Base-by-base conservation (phyloP, 2,797 vertebrate species). In the Pseudochromis fuscus region DNA sequence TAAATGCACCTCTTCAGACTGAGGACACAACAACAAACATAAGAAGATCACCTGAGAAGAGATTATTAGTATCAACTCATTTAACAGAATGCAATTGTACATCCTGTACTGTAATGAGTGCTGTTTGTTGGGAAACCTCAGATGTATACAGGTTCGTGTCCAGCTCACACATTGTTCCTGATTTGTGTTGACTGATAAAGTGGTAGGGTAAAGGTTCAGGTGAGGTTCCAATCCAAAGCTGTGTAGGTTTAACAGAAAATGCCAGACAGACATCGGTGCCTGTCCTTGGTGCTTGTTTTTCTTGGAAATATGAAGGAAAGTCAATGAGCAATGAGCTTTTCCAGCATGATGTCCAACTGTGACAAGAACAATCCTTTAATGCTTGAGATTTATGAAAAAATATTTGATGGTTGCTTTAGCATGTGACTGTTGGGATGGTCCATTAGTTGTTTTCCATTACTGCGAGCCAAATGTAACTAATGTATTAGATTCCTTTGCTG, bases 1-100 rank as follows among this genome's bases (percentile, higher is more conserved):
- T 84, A 85, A 58, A 82, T 89, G 88, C 64, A 71, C 77, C 81
- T 91, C 87, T 87, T 91, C 65, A 89, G 88, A 94, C 88, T 74
- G 75, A 93, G 79, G 81, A 89, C 83, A n/a, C n/a, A n/a, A n/a
- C n/a, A n/a, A n/a, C n/a, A n/a, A n/a, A n/a, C n/a, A n/a, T 62
- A 30, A 25, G n/a, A 59, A 37, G 12, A 57, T 40, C 10, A 55
- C 4, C 6, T 1, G 7, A 23, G 8, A n/a, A 42, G 27, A 23
- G 19, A 13, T 1, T 56, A 18, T 52, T 53, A 1, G 11, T 6
- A 1, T 53, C n/a, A 45, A 19, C 9, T 40, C 24, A 40, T 12
- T 38, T 3, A 25, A 70, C 52, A 42, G 60, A 11, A 15, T n/a
- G 58, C 67, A 64, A 23, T 21, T 24, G 7, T 8, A 25, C 37